phyloP scores from a whole-genome alignment of 2,888 invertebrate species.

The Pilophorus perplexus region DNA sequence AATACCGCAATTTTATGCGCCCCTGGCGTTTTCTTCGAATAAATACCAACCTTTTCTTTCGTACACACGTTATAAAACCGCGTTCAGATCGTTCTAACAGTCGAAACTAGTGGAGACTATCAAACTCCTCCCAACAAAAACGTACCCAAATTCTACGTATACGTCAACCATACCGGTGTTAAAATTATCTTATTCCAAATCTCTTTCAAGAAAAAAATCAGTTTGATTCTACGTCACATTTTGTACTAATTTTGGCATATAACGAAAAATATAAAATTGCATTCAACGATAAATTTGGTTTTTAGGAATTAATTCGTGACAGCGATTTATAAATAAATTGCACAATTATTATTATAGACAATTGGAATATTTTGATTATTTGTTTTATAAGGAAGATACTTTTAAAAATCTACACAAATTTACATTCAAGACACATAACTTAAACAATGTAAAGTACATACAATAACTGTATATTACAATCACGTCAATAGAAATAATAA shows the following conservation, averaged over 20 bases:
- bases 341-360: conserved; percentile 47
- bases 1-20: no score
- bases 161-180: no score
- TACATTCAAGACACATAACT: conserved; percentile 48
- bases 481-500: conserved; percentile 45
- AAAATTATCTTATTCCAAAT: no score
- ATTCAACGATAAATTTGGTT: conserved; percentile 7
- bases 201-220: no score
- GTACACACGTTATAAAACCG: no score
- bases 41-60: no score
- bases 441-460: conserved; percentile 44
- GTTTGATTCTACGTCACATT: conserved; percentile 25
- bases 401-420: conserved; percentile 48
- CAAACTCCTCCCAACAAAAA: no score
- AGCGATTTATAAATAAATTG: conserved; percentile 47
- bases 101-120: no score
- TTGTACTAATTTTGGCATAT: conserved; percentile 32
- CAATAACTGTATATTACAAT: conserved; percentile 47
- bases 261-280: conserved; percentile 27
- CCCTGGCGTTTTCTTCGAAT: no score
- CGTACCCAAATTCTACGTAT: no score
- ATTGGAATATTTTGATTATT: conserved; percentile 39
- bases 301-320: conserved; percentile 31
- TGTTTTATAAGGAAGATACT: conserved; percentile 47
- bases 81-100: no score